Evolutionary conservation across 2,113 vertebrate species (phyloP), one percentile per base, ranked within the genome.

Genomic region (Pipra filicauda): DNA sequence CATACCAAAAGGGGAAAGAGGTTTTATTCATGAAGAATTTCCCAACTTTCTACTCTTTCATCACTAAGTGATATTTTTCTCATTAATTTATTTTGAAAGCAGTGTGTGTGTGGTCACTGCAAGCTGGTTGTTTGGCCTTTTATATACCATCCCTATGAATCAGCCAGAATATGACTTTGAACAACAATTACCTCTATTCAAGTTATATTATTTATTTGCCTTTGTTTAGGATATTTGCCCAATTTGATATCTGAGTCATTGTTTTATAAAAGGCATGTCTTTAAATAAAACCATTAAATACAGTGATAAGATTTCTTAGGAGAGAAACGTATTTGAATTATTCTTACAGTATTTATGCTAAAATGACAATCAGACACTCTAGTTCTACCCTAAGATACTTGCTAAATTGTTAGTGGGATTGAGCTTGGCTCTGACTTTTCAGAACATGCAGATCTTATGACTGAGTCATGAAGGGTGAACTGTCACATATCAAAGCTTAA

Each of bases 361-460:
- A 92, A 95, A 64, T 74, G 37, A 59, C 62, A 76, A 48, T 87
- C 54, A 81, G 49, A 46, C 74, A 30, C 49, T 71, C 58, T 35
- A 64, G 46, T 72, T 91, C n/a, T 75, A 54, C 35, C 26, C 71
- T 89, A 55, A 86, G 43, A 77, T 74, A 62, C 51, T 83, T 85
- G 58, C 86, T 92, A 41, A 92, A 92, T 75, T 82, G 76, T 49
- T 89, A 69, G 57, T 75, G 62, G 74, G 19, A 69, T 73, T 93
- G 76, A 93, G 31, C 65, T 95, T 88, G 78, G 54, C 65, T 96
- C 92, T 70, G 90, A 72, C 37, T 95, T 95, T 90, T 81, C 81
- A 90, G 79, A 78, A 75, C 57, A 70, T 75, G 35, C 41, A 61
- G 35, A 74, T 91, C 65, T 91, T 85, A 54, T 52, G 62, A 86